phyloP scores from a whole-genome alignment of 2,888 invertebrate genomes.

The Leptura quadrifasciata region DNA sequence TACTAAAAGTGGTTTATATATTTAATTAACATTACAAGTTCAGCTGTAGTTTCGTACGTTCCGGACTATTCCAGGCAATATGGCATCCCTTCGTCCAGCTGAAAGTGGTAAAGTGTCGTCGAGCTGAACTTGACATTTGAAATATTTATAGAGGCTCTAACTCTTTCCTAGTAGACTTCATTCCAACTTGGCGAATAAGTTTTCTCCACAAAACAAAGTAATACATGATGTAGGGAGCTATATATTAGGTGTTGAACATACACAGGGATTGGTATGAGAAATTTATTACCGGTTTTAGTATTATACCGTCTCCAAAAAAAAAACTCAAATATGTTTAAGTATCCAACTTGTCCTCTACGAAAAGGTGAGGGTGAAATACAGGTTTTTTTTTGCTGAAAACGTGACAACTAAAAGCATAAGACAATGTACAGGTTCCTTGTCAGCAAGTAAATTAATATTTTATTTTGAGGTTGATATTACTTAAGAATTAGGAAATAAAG shows the following conservation, averaged over 20 bases:
- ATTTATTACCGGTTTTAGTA: constrained; percentile 54
- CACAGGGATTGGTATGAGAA: constrained; percentile 56
- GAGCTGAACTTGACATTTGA: constrained; percentile 69
- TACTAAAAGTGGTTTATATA: too few species aligned
- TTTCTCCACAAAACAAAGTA: constrained; percentile 68
- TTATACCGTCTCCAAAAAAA: constrained; percentile 10
- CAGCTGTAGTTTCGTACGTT: not conserved
- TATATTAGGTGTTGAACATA: constrained; percentile 64
- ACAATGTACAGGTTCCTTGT: not conserved
- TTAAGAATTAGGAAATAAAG: too few species aligned
- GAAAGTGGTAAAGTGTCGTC: constrained; percentile 61
- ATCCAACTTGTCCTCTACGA: not conserved
- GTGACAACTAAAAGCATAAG: not conserved
- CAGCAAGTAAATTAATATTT: too few species aligned
- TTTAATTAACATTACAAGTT: not conserved
- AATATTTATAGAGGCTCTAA: constrained; percentile 69
- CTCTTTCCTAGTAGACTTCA: constrained; percentile 67
- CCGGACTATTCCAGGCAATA: not conserved
- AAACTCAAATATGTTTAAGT: constrained; percentile 20
- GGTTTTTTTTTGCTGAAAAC: not conserved
- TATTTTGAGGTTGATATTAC: too few species aligned
- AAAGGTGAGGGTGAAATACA: not conserved
- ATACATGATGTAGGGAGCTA: constrained; percentile 67
- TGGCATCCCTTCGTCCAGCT: not conserved
- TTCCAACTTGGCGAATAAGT: constrained; percentile 68